A percentile compares a stretch with the other conserved stretches of the same genome.
Evolutionary conservation across 2,888 invertebrate species (phyloP).

Genomic region (Panzeria rudis): DNA sequence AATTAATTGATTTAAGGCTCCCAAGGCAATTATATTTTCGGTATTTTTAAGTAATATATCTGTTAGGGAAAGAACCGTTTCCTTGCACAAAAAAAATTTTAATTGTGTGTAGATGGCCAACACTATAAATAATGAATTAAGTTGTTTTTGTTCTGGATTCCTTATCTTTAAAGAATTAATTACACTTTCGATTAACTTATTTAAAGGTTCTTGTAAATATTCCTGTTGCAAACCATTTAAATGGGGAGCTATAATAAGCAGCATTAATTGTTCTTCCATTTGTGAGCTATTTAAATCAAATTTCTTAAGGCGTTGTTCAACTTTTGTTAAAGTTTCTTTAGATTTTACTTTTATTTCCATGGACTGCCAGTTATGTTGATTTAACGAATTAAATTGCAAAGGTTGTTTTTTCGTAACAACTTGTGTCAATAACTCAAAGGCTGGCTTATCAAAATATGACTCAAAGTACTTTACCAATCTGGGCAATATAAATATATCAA

Average conservation of each 20-base stretch:
- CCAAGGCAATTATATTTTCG: conserved; percentile 79
- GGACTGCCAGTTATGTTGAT: conserved; percentile 87
- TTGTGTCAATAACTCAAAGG: conserved; percentile 87
- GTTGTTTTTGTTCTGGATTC: conserved; percentile 69
- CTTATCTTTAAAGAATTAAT: conserved; percentile 29
- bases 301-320: conserved; percentile 77
- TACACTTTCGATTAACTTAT: conserved; percentile 49
- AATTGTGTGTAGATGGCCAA: conserved; percentile 86
- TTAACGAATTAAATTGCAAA: conserved; percentile 86
- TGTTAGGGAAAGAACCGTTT: conserved; percentile 39
- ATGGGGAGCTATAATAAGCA: conserved; percentile 79
- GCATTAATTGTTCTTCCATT: conserved; percentile 81
- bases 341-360: conserved; percentile 87
- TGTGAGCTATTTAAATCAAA: conserved; percentile 77
- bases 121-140: conserved; percentile 84
- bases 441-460: conserved; percentile 85
- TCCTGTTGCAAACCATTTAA: conserved; percentile 76
- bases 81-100: conserved; percentile 75
- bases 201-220: conserved; percentile 67
- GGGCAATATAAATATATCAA: conserved; percentile 90
- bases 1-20: conserved; percentile 80
- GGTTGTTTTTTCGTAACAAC: conserved; percentile 88
- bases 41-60: conserved; percentile 42
- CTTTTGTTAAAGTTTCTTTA: conserved; percentile 75
- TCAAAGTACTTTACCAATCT: conserved; percentile 87